Conservation (phyloP, 1,140 invertebrate genomes). For the Physella acuta region DNA sequence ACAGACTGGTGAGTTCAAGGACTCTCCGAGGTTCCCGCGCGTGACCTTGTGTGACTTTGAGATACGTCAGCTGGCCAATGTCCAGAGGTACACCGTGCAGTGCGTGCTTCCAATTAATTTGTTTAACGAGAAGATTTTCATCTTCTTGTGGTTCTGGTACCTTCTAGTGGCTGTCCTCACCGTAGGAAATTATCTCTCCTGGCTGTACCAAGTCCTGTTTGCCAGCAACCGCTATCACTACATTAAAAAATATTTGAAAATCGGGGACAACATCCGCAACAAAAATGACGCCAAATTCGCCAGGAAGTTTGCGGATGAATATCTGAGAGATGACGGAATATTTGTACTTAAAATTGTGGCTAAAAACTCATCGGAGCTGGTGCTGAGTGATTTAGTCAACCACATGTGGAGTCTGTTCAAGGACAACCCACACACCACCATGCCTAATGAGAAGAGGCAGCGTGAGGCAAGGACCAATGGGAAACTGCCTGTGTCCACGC, state of each 20-base stretch:
- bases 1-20: constrained; percentile 1
- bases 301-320: constrained; percentile 29
- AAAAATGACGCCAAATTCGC: background rate
- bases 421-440: constrained; percentile 4
- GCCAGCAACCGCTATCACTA: constrained; percentile 42
- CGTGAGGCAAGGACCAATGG: background rate
- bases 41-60: constrained; percentile 64
- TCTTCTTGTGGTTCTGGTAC: constrained; percentile 52
- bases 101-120: constrained; percentile 65
- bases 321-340: constrained; percentile 31
- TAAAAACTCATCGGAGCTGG: constrained; percentile 28
- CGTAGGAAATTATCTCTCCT: constrained; percentile 49
- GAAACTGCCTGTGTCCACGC: background rate
- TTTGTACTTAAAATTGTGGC: constrained; percentile 30
- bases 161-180: constrained; percentile 53
- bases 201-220: constrained; percentile 45
- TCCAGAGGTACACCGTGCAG: constrained; percentile 58
- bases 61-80: constrained; percentile 59
- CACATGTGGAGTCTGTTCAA: constrained; percentile 27
- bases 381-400: constrained; percentile 23
- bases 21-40: constrained; percentile 55
- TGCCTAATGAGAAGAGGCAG: background rate
- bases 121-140: constrained; percentile 65
- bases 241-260: constrained; percentile 55
- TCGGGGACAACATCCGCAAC: constrained; percentile 17